Conservation (phyloP, 2,113 vertebrate species). For the Oriolus oriolus region DNA sequence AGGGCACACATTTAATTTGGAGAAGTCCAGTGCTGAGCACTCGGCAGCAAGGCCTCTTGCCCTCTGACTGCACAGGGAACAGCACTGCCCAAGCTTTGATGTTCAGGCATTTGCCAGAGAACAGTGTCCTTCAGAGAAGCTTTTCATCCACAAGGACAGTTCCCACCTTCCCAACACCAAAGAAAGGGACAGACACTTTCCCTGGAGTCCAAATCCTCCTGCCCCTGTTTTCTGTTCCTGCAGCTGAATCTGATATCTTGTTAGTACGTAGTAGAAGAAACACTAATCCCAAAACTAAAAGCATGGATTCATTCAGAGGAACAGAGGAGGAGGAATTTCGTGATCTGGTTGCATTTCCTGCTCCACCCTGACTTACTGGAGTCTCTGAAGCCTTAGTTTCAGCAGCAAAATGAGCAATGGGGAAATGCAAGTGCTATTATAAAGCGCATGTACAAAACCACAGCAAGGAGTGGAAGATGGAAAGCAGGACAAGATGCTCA, state of each 20-base stretch:
- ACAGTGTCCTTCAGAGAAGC: neutral
- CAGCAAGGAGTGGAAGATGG: neutral
- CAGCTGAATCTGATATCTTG: neutral
- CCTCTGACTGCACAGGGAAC: neutral
- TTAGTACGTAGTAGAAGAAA: neutral
- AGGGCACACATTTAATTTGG: slow-evolving; percentile 4
- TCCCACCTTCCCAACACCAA: neutral
- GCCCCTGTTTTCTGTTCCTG: neutral
- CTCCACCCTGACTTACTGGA: neutral
- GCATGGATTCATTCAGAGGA: neutral
- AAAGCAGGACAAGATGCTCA: neutral
- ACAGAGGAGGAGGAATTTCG: neutral
- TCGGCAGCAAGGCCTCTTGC: neutral
- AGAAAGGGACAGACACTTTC: neutral
- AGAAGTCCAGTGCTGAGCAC: neutral
- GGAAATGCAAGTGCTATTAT: neutral
- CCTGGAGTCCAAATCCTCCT: neutral
- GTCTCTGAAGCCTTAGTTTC: neutral
- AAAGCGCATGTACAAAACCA: neutral
- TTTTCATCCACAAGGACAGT: neutral
- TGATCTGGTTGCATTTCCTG: neutral
- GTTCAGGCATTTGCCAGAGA: neutral
- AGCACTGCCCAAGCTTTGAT: neutral
- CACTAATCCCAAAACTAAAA: neutral
- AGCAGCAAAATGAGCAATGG: neutral